Conservation (phyloP, 2,888 invertebrate species). For the Smittia sp. region DNA sequence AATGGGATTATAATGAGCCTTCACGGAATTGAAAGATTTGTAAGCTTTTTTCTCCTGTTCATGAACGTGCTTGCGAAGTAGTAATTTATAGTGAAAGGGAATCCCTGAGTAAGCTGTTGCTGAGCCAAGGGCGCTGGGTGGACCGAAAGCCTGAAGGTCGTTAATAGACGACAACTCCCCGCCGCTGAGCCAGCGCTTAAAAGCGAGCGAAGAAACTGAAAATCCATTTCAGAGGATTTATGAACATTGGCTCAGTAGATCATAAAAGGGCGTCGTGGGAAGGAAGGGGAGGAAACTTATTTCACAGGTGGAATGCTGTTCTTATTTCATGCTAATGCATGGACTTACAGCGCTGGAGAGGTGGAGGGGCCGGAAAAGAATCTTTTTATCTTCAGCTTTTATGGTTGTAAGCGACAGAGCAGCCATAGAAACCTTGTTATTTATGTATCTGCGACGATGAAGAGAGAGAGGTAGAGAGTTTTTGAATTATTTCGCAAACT, state of each 20-base stretch:
- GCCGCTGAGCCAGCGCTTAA: neutral
- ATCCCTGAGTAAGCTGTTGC: neutral
- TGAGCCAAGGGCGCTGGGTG: neutral
- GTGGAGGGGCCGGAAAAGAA: neutral
- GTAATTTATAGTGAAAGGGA: constrained; percentile 4
- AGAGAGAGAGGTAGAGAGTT: neutral
- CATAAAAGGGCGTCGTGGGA: constrained; percentile 1
- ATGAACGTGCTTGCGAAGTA: neutral
- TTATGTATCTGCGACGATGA: constrained; percentile 1
- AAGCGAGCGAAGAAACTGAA: neutral
- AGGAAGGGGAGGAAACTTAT: neutral
- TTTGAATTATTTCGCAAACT: neutral
- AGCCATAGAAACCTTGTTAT: constrained; percentile 3
- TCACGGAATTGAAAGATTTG: neutral
- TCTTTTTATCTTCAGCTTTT: neutral
- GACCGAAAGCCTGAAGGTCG: neutral
- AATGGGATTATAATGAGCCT: constrained; percentile 25
- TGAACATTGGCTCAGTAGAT: constrained; percentile 31
- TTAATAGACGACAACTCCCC: neutral
- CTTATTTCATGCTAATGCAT: constrained; percentile 31
- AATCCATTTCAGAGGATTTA: constrained; percentile 22
- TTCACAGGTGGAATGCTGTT: neutral
- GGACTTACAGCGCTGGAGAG: neutral
- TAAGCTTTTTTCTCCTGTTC: neutral
- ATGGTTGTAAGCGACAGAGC: neutral